Base-by-base conservation (phyloP, 2,888 invertebrate genomes). In the Dicyrtoma fusca region DNA sequence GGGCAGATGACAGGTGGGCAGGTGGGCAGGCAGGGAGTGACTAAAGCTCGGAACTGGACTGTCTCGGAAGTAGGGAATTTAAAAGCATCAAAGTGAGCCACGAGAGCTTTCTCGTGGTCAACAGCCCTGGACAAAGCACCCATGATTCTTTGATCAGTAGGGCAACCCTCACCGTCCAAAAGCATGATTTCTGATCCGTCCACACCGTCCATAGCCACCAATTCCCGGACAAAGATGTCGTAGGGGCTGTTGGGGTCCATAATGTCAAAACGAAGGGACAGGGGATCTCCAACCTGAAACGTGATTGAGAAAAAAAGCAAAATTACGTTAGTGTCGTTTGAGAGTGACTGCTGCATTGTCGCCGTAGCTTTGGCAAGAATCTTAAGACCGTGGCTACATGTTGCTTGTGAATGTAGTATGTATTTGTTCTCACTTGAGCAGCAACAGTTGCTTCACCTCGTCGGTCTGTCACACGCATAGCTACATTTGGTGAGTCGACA, bases 51-150 rank as follows among this genome's bases (percentile, higher is more conserved):
- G 89, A 96, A 96, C 83, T 95, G 95, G 1, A 96, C 95, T 59
- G 94, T 91, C 83, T 95, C 95, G 14, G 94, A 94, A 64, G 94
- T 94, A 55, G 95, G 95, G 87, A 96, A 96, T 84, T 96, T 95
- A 88, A 96, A 96, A 47, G 95, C 95, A 84, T 95, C 95, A 85
- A 96, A 95, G 85, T 93, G 91, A 68, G 95, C 94, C 75, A 94
- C 86, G 75, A 95, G 86, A 81, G 81, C 80, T 76, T 82, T 82
- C 71, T 80, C 80, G 64, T 81, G 80, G 73, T 89, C 86, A 53
- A 88, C 87, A 51, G 92, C 91, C 85, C 94, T 93, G 85, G 91
- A 91, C 75, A 95, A 88, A 21, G 94, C 92, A 81, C 94, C 94
- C 94, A 95, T 94, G 83, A 95, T 95, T 84, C 93, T 92, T 82